Percentiles rank a stretch among this genome's conserved stretches.
These are phyloP conservation scores for Ichneumoninae sp. DNA, from an alignment of 2,888 invertebrate species.

Conservation along the genomic window DNA sequence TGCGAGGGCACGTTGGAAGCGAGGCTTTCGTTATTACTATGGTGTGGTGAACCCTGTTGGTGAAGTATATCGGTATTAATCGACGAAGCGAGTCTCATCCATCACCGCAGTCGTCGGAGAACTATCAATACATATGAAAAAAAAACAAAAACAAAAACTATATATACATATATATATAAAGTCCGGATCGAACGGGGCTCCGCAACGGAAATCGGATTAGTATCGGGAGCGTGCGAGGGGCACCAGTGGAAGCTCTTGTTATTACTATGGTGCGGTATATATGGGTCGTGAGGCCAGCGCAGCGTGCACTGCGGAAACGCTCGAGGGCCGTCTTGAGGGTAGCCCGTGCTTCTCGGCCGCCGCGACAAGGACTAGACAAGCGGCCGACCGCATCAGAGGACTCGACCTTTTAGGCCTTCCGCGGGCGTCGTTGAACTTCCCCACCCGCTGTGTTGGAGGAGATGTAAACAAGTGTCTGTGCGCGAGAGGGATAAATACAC, in stretches of 20 bases:
- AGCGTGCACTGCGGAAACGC: conserved; percentile 38
- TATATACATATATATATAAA: not conserved
- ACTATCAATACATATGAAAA: not conserved
- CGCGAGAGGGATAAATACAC: conserved; percentile 10
- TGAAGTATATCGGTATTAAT: not conserved
- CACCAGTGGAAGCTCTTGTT: conserved; percentile 9
- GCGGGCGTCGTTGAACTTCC: conserved; percentile 56
- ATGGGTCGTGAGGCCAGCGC: conserved; percentile 21
- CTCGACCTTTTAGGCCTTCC: conserved; percentile 54
- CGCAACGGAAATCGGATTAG: not conserved
- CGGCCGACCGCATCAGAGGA: conserved; percentile 46
- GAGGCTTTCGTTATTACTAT: not conserved
- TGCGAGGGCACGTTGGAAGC: no score
- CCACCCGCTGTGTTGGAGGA: not conserved
- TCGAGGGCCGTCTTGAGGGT: conserved; percentile 21
- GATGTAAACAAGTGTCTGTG: conserved; percentile 33
- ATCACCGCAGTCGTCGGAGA: not conserved
- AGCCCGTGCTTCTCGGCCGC: conserved; percentile 38
- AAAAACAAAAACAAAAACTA: not conserved
- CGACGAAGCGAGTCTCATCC: not conserved
- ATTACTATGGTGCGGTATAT: not conserved
- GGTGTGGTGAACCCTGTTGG: not conserved
- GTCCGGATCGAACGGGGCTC: not conserved
- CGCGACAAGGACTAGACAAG: conserved; percentile 35
- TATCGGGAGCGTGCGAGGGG: not conserved